phyloP scores from a whole-genome alignment of 2,888 invertebrate genomes.

The Apotomis turbidana region DNA sequence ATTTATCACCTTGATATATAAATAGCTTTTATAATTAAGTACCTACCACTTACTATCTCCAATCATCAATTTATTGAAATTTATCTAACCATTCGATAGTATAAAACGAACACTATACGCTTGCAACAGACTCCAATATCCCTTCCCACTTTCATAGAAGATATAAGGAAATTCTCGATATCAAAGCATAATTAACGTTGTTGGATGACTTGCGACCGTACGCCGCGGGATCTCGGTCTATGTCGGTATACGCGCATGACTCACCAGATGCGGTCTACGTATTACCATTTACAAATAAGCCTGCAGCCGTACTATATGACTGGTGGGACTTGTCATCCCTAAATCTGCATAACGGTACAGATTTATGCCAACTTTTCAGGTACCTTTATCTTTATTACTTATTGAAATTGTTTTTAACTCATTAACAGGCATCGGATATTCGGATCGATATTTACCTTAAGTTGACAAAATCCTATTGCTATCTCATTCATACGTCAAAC shows the following conservation, averaged over 20 bases:
- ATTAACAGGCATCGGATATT: no score
- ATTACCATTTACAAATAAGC: slow-evolving; percentile 1
- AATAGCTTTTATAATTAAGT: slow-evolving; percentile 5
- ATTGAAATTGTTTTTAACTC: no score
- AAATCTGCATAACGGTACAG: neutral
- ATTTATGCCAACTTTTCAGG: neutral
- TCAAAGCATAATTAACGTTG: neutral
- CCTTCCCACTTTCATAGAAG: neutral
- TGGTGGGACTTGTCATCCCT: neutral
- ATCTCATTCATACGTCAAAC: no score
- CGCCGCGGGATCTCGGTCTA: neutral
- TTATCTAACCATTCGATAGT: neutral
- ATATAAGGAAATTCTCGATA: neutral
- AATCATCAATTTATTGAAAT: slow-evolving; percentile 14
- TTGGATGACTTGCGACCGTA: neutral
- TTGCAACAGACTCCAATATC: neutral
- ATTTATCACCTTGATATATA: neutral
- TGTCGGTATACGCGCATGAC: neutral
- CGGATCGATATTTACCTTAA: no score
- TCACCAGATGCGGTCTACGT: neutral
- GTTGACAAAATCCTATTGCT: no score
- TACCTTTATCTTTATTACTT: no score
- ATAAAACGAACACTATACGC: neutral
- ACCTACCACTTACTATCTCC: neutral
- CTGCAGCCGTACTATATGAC: neutral